Base-by-base conservation (phyloP, 2,113 vertebrate species). In the Hyperopisus bebe region DNA sequence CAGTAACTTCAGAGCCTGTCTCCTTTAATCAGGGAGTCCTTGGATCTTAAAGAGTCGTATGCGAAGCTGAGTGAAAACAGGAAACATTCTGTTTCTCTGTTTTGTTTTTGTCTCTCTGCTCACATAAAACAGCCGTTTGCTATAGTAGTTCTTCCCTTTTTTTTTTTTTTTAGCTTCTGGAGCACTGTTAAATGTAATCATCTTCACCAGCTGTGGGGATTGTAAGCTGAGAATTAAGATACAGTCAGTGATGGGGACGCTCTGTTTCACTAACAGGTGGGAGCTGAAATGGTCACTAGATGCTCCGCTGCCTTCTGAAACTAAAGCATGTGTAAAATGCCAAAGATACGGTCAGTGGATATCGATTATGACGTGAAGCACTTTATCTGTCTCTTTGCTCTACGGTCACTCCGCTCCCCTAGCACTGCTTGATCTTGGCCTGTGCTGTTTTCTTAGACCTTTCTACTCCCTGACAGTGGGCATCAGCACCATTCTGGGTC, bases 21-120 rank as follows among this genome's bases (percentile, higher is more conserved):
- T 85, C 19, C 58, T 48, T 53, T 24, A 44, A 89, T 66, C 13
- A 51, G 53, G 80, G 51, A 89, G 88, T 55, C 31, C 51, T 53
- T 83, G 50, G 88, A 80, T 89, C 46, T 31, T 15, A 47, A 89
- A 62, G 62, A 24, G 46, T 80, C 47, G 9, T 27, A 15, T 27
- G 10, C n/a, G n/a, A 77, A 44, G 53, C 31, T 89, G 47, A 89
- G 58, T 82, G 51, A 86, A 83, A 86, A 86, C 89, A 85, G 24
- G 51, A 55, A 46, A 24, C 82, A 11, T 84, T 35, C 82, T 83
- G 35, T 83, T 83, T 83, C 11, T 31, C n/a, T 42, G 15, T 55
- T 82, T 89, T 35, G 46, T 44, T 42, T 70, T 50, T 2, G 21
- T 15, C 35, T 51, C 17, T 21, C 80, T 83, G 83, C n/a, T 13